These are phyloP conservation scores for Agonopterix subpropinquella DNA, from an alignment of 2,888 invertebrate species.

Conservation along the genomic window DNA sequence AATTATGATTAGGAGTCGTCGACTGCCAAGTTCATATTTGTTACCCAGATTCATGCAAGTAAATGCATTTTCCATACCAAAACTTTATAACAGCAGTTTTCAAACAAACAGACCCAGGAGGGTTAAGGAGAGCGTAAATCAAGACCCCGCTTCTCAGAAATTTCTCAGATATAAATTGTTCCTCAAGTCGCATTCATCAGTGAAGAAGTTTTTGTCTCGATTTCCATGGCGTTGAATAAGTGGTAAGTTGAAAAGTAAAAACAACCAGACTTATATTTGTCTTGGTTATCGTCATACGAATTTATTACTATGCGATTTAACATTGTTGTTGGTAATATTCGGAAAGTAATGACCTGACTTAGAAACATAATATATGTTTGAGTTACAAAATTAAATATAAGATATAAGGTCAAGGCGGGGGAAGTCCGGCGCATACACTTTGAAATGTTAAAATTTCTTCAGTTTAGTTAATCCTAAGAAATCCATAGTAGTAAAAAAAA, in stretches of 20 bases:
- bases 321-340: background rate
- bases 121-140: slow-evolving; percentile 1
- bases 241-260: slow-evolving; percentile 26
- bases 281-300: too few relatives aligned
- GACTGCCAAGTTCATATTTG: too few relatives aligned
- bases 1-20: too few relatives aligned
- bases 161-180: background rate
- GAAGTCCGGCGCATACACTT: too few relatives aligned
- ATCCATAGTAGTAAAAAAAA: too few relatives aligned
- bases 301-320: too few relatives aligned
- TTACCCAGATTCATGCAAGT: background rate
- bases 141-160: background rate
- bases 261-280: background rate
- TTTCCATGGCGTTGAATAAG: background rate
- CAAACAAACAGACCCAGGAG: background rate
- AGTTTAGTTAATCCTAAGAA: too few relatives aligned
- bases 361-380: too few relatives aligned
- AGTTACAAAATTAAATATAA: too few relatives aligned
- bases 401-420: too few relatives aligned
- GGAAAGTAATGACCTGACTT: too few relatives aligned
- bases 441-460: too few relatives aligned
- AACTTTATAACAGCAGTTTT: slow-evolving; percentile 1
- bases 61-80: background rate
- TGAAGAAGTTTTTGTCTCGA: background rate
- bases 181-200: background rate